These are phyloP conservation scores for Halictus rubicundus DNA, from an alignment of 1,140 invertebrate species.

Conservation along the genomic window DNA sequence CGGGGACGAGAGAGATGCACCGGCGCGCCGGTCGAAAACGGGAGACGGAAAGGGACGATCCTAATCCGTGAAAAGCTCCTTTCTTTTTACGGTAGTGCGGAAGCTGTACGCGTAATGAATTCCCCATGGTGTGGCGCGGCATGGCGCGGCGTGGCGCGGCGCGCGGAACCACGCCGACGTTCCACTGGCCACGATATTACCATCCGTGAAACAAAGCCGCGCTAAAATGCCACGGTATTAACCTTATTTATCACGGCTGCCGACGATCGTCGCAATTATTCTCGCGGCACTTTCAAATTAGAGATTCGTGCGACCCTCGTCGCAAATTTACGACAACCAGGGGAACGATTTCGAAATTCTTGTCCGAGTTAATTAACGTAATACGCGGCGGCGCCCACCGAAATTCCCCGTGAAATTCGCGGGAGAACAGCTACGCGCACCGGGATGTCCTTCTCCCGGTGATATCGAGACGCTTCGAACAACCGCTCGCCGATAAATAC, in stretches of 20 bases:
- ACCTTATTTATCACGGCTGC: slow-evolving; percentile 5
- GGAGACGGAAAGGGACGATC: slow-evolving; percentile 1
- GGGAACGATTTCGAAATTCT: slow-evolving; percentile 21
- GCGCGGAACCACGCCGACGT: background rate
- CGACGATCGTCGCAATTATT: slow-evolving; percentile 26
- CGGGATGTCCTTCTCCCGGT: background rate
- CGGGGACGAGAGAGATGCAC: no score
- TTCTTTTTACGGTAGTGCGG: background rate
- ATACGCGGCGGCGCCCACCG: slow-evolving; percentile 16
- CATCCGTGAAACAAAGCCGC: slow-evolving; percentile 14
- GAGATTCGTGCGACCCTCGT: background rate
- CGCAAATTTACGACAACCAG: slow-evolving; percentile 22
- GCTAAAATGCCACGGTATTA: background rate
- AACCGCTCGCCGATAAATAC: background rate
- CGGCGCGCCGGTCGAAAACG: background rate
- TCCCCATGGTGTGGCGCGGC: background rate
- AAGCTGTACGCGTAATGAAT: slow-evolving; percentile 24
- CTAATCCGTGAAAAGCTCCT: slow-evolving; percentile 1
- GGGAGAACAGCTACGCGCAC: background rate
- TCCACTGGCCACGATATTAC: slow-evolving; percentile 7
- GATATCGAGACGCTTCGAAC: slow-evolving; percentile 19
- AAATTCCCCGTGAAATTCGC: slow-evolving; percentile 21
- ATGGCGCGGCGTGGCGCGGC: background rate
- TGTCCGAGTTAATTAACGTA: slow-evolving; percentile 30
- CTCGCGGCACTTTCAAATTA: background rate